Base-by-base conservation (phyloP, 2,797 vertebrate genomes). In the Ceyx erithaca region DNA sequence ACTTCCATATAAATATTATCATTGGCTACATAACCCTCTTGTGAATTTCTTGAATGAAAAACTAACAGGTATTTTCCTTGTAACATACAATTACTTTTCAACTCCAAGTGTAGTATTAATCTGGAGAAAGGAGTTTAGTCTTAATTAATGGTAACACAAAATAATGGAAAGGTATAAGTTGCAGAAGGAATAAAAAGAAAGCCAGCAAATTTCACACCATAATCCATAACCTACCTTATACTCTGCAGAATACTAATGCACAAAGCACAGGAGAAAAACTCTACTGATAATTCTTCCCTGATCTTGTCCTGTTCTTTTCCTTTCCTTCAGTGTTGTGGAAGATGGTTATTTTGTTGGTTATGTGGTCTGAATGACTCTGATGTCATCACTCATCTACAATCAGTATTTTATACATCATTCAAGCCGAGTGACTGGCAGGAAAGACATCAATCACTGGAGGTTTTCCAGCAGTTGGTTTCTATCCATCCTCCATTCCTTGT, bases 351-450 rank as follows among this genome's bases (percentile, higher is more conserved):
- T 85, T 73, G 19, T 26, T 46, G 28, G 9, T 45, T 58, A 2
- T 37, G 17, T 69, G 41, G 12, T 37, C 61, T 52, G 26, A 25
- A 31, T 52, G 71, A 19, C 22, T 73, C 52, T 66, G 57, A 33
- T 73, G 25, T 33, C 46, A 80, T 64, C 28, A 45, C 0, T 0
- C 16, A 33, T 16, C 15, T 70, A n/a, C 18, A 15, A 58, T 59
- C 15, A 49, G 33, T 62, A 35, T 54, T 85, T 66, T 46, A 61
- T 57, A 13, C 13, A 26, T 54, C 28, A 31, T 48, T 72, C 23
- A 61, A 22, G 14, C 11, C 1, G 7, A 58, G 3, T 35, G 10
- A 51, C 22, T 54, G 5, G 14, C 49, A 28, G 23, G n/a, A 54
- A 84, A 70, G 25, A 14, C 4, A 35, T 40, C 10, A n/a, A 18